Evolutionary conservation across 2,797 vertebrate species (phyloP), one percentile per base, ranked within the genome.

Genomic region (Propithecus perrieri): DNA sequence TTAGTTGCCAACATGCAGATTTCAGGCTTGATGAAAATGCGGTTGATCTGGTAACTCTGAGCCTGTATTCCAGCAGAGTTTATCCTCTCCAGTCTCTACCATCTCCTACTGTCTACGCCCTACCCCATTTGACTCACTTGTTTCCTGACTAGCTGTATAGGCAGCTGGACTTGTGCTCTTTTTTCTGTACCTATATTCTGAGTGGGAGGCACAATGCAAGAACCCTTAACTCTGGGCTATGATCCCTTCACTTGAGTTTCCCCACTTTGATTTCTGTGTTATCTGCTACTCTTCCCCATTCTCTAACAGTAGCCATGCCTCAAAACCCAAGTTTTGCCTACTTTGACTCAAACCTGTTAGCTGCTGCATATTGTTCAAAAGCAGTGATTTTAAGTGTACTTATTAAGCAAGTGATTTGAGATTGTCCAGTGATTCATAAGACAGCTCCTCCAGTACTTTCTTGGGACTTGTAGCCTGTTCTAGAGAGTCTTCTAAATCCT

Each of bases 401-500:
- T 50, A 80, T 92, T 90, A 92, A 85, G 24, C 69, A 80, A 86
- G 43, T 93, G 69, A 41, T 91, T 91, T 50, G 76, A 87, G 59
- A 75, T 95, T 91, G 53, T 95, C 71, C 65, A 8, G 81, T 26
- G 89, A 46, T 84, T 92, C 81, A 35, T 80, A 80, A 84, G 75
- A 30, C 10, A 79, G 67, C 13, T 87, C 55, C 50, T 94, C 81
- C 22, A 41, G 18, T 28, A 94, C 87, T 81, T 91, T 84, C 80
- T 59, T 22, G 63, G 84, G 84, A 35, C 28, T 57, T 72, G 75
- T 72, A 63, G 84, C 48, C 92, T 79, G 28, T 63, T 95, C 78
- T 17, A 55, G 71, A 89, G 86, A 93, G 46, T 94, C 91, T 96
- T 97, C 93, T 92, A 85, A 92, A 88, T 94, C 92, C 22, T 97